Conservation (phyloP, 2,888 invertebrate genomes). For the Cryptus viduatorius region DNA sequence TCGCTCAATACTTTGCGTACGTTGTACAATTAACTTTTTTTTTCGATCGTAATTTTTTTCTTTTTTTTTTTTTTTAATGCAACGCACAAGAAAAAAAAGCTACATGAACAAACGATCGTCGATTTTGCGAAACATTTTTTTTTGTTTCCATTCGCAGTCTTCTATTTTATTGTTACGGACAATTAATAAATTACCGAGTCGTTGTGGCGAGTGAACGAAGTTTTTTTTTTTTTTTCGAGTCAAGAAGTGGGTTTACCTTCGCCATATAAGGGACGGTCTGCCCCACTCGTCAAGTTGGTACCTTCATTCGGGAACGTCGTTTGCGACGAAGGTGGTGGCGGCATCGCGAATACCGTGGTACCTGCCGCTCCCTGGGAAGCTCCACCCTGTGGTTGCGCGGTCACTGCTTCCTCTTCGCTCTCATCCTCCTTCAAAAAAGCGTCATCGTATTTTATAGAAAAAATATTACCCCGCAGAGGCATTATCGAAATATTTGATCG, state of each 20-base stretch:
- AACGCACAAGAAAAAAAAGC: conserved; percentile 1
- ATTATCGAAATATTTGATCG: background rate
- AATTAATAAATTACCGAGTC: conserved; percentile 2
- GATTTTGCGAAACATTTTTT: background rate
- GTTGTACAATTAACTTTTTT: conserved; percentile 6
- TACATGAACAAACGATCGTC: background rate
- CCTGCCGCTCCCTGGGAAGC: conserved; percentile 86
- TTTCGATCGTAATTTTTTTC: background rate
- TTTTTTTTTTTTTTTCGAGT: conserved; percentile 22
- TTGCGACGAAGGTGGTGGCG: conserved; percentile 84
- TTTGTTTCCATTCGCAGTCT: conserved; percentile 7
- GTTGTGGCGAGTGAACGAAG: background rate
- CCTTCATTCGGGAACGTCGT: conserved; percentile 88
- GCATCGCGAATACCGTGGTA: conserved; percentile 89
- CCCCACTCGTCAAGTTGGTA: conserved; percentile 87
- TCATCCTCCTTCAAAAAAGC: conserved; percentile 87
- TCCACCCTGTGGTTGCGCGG: conserved; percentile 86
- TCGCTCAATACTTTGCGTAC: background rate
- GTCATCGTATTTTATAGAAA: background rate
- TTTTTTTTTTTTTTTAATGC: background rate
- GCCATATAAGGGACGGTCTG: conserved; percentile 76
- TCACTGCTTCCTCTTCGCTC: conserved; percentile 87
- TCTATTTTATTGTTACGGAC: background rate
- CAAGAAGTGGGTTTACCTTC: conserved; percentile 64
- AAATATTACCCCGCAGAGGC: background rate